Evolutionary conservation across 2,797 vertebrate genomes (phyloP), one percentile per base, ranked within the genome.

Genomic region (Serranus cabrilla): DNA sequence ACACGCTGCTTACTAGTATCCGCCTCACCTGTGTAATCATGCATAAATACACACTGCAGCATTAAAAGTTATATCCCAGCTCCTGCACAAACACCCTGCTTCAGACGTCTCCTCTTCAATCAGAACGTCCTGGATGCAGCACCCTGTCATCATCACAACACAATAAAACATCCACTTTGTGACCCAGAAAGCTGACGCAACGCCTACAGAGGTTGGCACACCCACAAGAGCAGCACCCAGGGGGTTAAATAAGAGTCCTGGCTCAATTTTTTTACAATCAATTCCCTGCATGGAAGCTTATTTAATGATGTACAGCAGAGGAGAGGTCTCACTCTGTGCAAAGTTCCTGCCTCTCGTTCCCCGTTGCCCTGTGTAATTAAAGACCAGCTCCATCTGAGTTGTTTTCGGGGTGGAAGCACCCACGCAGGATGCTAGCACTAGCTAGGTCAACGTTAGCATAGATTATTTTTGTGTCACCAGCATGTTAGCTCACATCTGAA

Each of bases 31-130:
- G 71, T 78, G 45, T 62, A 80, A 85, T 84, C 70, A 73, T 0
- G 8, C 47, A 67, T 56, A 82, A 79, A 85, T 12, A 81, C 71
- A 89, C 57, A 71, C 39, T 57, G 59, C 71, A 50, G 65, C 74
- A 59, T 68, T 61, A 49, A 52, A 78, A 49, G 31, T 59, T 14
- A 51, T 14, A 60, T 51, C 54, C 58, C 20, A 25, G 46, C 80
- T 81, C 34, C 78, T 67, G 70, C 39, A 68, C 64, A 65, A 71
- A 87, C 67, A 83, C 59, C 21, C 47, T 61, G 68, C 51, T 71
- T 42, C 11, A 74, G 43, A 77, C 52, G 16, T 20, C 64, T 80
- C 58, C 69, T 83, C 75, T 89, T 82, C 75, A 87, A 71, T 87
- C 78, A 84, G 50, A 51, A 58, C 50, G 0, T 60, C 65, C 79